These are phyloP conservation scores for Threskiornis aethiopicus DNA, from an alignment of 2,797 vertebrate species.

Conservation along the genomic window DNA sequence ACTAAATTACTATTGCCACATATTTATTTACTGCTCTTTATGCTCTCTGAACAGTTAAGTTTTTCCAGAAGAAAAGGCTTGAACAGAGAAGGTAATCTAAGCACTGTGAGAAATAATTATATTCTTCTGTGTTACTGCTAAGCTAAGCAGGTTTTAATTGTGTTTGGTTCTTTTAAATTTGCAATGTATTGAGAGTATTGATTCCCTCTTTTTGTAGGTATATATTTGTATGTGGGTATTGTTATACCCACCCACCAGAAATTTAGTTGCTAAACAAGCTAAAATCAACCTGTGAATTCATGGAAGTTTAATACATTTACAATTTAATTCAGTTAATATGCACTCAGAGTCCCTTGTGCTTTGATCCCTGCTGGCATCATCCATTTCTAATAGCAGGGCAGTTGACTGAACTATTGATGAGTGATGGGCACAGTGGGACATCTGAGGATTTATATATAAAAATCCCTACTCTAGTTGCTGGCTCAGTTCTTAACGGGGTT, in stretches of 20 bases:
- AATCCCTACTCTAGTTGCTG: background rate
- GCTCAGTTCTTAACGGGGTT: background rate
- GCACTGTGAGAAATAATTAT: slow-evolving; percentile 40
- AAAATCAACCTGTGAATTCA: slow-evolving; percentile 1
- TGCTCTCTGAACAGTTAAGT: slow-evolving; percentile 32
- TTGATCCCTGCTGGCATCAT: slow-evolving; percentile 12
- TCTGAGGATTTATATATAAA: background rate
- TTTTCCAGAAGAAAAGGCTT: slow-evolving; percentile 59
- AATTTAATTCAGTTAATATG: slow-evolving; percentile 35
- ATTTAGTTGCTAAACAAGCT: background rate
- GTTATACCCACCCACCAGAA: background rate
- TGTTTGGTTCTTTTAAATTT: slow-evolving; percentile 49
- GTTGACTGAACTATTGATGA: slow-evolving; percentile 26
- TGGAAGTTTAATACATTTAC: slow-evolving; percentile 12
- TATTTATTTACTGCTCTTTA: slow-evolving; percentile 61
- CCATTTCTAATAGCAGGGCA: slow-evolving; percentile 2
- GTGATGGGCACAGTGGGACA: slow-evolving; percentile 7
- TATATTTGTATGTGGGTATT: background rate
- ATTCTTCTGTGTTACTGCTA: slow-evolving; percentile 18
- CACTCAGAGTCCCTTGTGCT: background rate
- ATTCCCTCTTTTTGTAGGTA: slow-evolving; percentile 22
- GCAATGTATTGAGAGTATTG: slow-evolving; percentile 16
- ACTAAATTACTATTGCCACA: slow-evolving; percentile 40
- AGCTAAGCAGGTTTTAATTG: slow-evolving; percentile 57
- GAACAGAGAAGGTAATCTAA: slow-evolving; percentile 49